Evolutionary conservation across 2,888 invertebrate species (phyloP).

Genomic region (Anticlea derivata): DNA sequence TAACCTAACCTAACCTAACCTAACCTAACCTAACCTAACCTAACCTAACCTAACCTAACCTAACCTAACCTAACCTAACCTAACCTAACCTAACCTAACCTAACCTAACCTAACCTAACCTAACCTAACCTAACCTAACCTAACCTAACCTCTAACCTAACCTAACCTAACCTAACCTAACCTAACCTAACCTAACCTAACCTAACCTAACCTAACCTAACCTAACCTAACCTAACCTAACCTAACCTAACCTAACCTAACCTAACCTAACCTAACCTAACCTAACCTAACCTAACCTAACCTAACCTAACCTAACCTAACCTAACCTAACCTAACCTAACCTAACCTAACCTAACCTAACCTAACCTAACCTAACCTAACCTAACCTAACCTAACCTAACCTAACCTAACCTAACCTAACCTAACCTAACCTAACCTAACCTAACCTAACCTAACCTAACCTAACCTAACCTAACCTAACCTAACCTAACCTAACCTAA

Average conservation of each 20-base stretch:
- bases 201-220: constrained; percentile 36
- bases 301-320: constrained; percentile 40
- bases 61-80: background rate
- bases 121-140: constrained; percentile 33
- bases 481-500: constrained; percentile 8
- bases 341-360: constrained; percentile 21
- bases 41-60: background rate
- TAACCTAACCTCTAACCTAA: constrained; percentile 34
- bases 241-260: constrained; percentile 34
- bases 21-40: constrained; percentile 2
- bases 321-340: constrained; percentile 33
- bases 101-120: constrained; percentile 27
- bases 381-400: constrained; percentile 26
- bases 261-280: constrained; percentile 34
- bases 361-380: constrained; percentile 21
- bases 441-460: constrained; percentile 12
- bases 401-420: constrained; percentile 16
- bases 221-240: constrained; percentile 27
- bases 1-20: constrained; percentile 32
- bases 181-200: constrained; percentile 36
- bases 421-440: constrained; percentile 13
- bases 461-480: constrained; percentile 27
- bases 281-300: constrained; percentile 39
- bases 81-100: constrained; percentile 25
- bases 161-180: constrained; percentile 34